Base-by-base conservation (phyloP, 1,140 invertebrate genomes). In the Lasioglossum albipes region DNA sequence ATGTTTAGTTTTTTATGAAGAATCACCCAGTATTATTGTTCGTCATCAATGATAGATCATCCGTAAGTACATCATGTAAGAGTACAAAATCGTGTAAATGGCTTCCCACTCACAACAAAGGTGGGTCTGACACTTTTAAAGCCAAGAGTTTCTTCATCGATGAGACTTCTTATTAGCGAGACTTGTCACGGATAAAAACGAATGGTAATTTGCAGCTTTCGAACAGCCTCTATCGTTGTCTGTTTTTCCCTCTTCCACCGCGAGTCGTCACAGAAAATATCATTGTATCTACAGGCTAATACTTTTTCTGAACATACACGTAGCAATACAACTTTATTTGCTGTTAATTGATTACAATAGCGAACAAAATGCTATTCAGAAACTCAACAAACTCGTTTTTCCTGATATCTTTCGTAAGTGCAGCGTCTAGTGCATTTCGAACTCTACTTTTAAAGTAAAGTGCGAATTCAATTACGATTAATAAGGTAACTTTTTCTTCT, bases 111-210 rank as follows among this genome's bases (percentile, higher is more conserved):
- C 27, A 9, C 42, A 36, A 16, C 64, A 64, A 16, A 64, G 13
- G 20, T 42, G 64, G 18, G 64, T 36, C 41, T n/a, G 18, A 20
- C 7, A 18, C 3, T 22, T 7, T 64, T n/a, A 27, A 22, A 62
- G 62, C n/a, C 75, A 16, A 41, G 69, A 79, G 61, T 73, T 66
- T 49, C 61, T 65, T 72, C 76, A 42, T 79, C 59, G 61, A 66
- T 20, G 61, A n/a, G 41, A 4, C n/a, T 45, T 54, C 61, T 41
- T 45, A 49, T 49, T 16, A n/a, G 42, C 20, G 59, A 62, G 42
- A 64, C n/a, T 18, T 27, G 42, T 52, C 27, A 5, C 54, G 16
- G 31, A 12, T 10, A 7, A 6, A 31, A 64, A 31, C 10, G 59
- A 74, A 73, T 31, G 27, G 13, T 7, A n/a, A 59, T 20, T 59